A percentile compares a stretch with the other conserved stretches of the same genome.
Evolutionary conservation across 2,797 vertebrate genomes (phyloP).

Genomic region (Sparidentex hasta): DNA sequence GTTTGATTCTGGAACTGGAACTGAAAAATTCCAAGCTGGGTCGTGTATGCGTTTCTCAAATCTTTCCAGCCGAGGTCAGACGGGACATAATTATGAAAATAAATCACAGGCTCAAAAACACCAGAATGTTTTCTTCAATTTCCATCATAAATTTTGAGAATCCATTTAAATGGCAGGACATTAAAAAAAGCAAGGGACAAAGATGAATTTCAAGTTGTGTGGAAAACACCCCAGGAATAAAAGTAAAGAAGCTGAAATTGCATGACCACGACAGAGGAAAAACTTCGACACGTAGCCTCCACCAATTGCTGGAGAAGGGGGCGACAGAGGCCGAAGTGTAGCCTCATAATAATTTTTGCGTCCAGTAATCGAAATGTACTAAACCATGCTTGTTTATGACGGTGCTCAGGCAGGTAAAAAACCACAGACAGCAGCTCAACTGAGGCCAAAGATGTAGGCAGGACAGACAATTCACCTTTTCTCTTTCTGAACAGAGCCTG

Average conservation of each 20-base stretch:
- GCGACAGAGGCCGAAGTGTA: not conserved
- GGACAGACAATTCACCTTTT: constrained; percentile 19
- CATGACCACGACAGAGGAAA: not conserved
- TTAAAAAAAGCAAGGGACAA: not conserved
- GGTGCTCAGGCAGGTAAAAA: constrained; percentile 16
- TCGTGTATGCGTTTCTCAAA: not conserved
- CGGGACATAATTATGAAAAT: not conserved
- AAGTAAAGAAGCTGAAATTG: not conserved
- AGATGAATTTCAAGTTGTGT: not conserved
- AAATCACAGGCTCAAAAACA: not conserved
- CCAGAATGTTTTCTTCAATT: not conserved
- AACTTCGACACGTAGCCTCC: not conserved
- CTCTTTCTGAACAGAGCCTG: constrained; percentile 24
- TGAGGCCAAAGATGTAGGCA: constrained; percentile 17
- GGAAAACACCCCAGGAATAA: too few relatives aligned
- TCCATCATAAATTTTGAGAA: not conserved
- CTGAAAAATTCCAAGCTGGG: not conserved
- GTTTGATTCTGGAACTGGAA: not conserved
- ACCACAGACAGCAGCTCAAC: constrained; percentile 26
- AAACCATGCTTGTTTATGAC: not conserved
- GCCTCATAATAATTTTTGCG: not conserved
- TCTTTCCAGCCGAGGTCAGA: not conserved
- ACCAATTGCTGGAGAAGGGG: not conserved
- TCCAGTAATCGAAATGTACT: too few relatives aligned
- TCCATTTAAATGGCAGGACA: not conserved